Conservation (phyloP, 2,113 vertebrate species). For the Coracopsis vasa region DNA sequence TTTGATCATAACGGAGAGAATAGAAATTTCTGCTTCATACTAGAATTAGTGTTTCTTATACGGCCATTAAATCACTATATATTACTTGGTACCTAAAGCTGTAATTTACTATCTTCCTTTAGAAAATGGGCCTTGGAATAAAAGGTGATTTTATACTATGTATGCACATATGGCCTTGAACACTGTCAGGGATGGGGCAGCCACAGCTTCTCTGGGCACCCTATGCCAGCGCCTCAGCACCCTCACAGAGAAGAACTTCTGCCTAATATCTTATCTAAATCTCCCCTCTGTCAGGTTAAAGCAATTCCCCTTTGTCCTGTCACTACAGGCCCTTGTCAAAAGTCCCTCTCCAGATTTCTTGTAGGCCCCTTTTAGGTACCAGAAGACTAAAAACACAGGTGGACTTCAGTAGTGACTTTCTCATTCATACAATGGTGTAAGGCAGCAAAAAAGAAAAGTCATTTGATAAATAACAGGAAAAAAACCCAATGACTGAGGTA, state of each 20-base stretch:
- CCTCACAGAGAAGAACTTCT: neutral
- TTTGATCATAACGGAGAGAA: neutral
- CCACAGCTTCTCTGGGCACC: neutral
- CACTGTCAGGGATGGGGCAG: neutral
- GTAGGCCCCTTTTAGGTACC: neutral
- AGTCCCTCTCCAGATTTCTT: neutral
- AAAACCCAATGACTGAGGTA: neutral
- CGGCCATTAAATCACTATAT: neutral
- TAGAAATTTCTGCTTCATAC: neutral
- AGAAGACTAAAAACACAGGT: neutral
- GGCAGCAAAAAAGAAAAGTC: neutral
- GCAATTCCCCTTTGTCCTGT: neutral
- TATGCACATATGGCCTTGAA: fast-evolving
- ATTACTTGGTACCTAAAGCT: neutral
- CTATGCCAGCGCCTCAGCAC: neutral
- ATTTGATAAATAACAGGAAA: neutral
- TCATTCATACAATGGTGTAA: neutral
- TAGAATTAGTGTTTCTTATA: neutral
- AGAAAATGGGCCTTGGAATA: neutral
- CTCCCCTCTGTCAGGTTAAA: neutral
- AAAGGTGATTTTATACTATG: neutral
- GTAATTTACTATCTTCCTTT: neutral
- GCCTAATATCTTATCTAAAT: neutral
- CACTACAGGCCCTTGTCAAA: neutral
- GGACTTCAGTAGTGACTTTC: neutral